Evolutionary conservation across 2,113 vertebrate genomes (phyloP), one percentile per base, ranked within the genome.

Genomic region (Myocastor coypus): DNA sequence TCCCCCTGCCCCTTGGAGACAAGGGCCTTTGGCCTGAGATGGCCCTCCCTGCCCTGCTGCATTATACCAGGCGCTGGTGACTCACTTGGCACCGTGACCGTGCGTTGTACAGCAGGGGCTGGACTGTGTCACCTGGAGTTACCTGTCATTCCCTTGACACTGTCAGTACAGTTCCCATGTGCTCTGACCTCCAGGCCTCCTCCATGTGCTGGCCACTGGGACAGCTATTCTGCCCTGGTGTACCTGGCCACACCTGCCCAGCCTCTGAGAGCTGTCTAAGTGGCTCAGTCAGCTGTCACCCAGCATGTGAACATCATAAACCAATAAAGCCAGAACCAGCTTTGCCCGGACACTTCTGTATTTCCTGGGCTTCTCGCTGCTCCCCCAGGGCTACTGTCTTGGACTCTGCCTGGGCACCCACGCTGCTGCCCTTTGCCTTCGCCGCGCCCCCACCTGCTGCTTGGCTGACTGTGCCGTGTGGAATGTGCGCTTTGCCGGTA

Each of bases 121-220:
- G 17, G 75, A 40, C 59, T 32, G 16, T 68, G 63, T 13, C 84
- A 16, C 57, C 40, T 50, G 20, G 52, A n/a, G 52, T 81, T 46
- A 37, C 8, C 30, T 82, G n/a, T 34, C 42, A 19, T 12, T 17
- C 91, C n/a, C 40, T 66, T 37, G 95, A 64, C 50, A 28, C 20
- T 57, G 40, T 34, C 1, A 50, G 87, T 12, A 0, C 20, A 3
- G 12, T 24, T 50, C 19, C 30, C 2, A 17, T 57, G 61, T 16
- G 26, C 30, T 64, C 52, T 66, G 78, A 75, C 37, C 61, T 61
- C 46, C 24, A 37, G 78, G 37, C 87, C 52, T 59, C 26, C 14
- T 1, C 14, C 1, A 57, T 0, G 0, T 30, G 37, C 24, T 50
- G 30, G 17, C 46, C 68, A 24, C 24, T 0, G 30, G 59, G n/a